Base-by-base conservation (phyloP, 2,797 vertebrate genomes). In the Hydrolagus colliei region DNA sequence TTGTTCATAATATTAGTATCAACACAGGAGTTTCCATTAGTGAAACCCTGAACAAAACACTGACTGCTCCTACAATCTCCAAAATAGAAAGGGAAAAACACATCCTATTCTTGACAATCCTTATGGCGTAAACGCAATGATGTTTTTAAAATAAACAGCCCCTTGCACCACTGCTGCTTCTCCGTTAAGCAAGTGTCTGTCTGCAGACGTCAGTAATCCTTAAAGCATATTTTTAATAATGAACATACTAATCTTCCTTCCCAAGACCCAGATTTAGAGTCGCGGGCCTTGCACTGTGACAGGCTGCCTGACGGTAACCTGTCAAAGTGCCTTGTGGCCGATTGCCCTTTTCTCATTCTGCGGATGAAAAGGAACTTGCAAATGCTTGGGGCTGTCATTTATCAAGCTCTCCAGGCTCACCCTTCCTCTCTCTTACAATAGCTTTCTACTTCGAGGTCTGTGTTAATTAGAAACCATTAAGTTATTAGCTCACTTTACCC, bases 321-420 rank as follows among this genome's bases (percentile, higher is more conserved):
- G 75, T 59, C 41, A 61, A 8, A 14, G 27, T 20, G 18, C 59
- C 2, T 52, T 59, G 52, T 20, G 52, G n/a, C 59, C 59, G 12
- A 13, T 78, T 78, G n/a, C 61, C 11, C 11, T 62, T 22, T 27
- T 63, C 59, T 61, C n/a, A 62, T 62, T 9, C 6, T 41, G 41
- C 41, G 1, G 41, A 59, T 76, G 41, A 76, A 78, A 78, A 78
- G 59, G 12, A 62, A 62, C 12, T 22, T 78, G n/a, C 76, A 62
- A 62, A 13, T 63, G 59, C 59, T 61, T 78, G 61, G 1, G n/a
- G 76, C 76, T 78, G 76, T 78, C 59, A 78, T 78, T 78, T 22
- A 78, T 61, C 52, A 78, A 78, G 12, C 74, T 78, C 52, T 27
- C 20, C 61, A 27, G n/a, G 22, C 22, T 63, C 59, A 78, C 20